Evolutionary conservation across 1,140 invertebrate species (phyloP).

Genomic region (Atta texana): DNA sequence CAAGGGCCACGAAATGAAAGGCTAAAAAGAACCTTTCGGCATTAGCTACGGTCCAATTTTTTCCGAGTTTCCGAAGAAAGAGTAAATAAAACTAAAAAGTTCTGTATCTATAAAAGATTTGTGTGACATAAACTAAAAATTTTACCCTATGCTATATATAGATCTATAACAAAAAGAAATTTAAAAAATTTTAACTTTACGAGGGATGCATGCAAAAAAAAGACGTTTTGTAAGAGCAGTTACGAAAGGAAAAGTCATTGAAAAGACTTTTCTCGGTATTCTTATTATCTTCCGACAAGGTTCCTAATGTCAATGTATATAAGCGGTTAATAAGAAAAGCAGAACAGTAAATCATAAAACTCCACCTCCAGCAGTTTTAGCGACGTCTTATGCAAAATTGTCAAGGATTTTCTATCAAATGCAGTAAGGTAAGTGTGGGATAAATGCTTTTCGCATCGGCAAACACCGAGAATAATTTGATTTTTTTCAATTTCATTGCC

Average conservation of each 20-base stretch:
- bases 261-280: background rate
- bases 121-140: background rate
- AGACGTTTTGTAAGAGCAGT: background rate
- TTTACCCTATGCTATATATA: background rate
- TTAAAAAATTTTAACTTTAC: background rate
- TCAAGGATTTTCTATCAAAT: slow-evolving; percentile 14
- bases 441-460: background rate
- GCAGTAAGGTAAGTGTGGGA: background rate
- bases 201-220: background rate
- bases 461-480: background rate
- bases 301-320: background rate
- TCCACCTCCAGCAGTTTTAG: background rate
- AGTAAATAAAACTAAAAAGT: background rate
- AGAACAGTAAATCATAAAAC: slow-evolving; percentile 12
- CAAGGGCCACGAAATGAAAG: background rate
- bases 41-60: background rate
- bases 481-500: background rate
- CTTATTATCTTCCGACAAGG: background rate
- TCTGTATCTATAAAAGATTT: background rate
- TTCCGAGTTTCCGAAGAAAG: background rate
- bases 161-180: background rate
- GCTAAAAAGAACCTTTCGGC: background rate
- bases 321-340: background rate
- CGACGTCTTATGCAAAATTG: background rate
- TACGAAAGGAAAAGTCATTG: background rate